Evolutionary conservation across 2,888 invertebrate species (phyloP).

Genomic region (Tricholauxania praeusta): DNA sequence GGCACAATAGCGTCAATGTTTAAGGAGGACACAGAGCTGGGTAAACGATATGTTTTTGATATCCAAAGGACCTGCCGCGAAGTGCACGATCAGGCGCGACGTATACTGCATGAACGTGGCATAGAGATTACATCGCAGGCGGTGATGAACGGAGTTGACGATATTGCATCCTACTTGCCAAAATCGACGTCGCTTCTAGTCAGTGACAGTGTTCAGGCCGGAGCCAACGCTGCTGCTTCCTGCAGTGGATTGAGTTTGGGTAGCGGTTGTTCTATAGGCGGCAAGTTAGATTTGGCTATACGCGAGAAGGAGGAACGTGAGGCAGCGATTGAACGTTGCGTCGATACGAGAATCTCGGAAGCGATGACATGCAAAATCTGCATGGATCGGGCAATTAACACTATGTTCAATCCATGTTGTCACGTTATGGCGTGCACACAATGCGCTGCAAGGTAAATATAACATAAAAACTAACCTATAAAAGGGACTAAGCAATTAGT

Average conservation of each 20-base stretch:
- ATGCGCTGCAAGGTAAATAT: constrained; percentile 76
- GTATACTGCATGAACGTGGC: constrained; percentile 76
- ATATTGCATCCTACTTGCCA: constrained; percentile 47
- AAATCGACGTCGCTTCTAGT: constrained; percentile 29
- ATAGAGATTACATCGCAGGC: constrained; percentile 54
- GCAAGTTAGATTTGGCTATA: constrained; percentile 63
- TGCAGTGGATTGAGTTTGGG: constrained; percentile 28
- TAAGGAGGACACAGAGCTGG: constrained; percentile 87
- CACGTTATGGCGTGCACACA: constrained; percentile 85
- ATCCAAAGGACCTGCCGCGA: constrained; percentile 89
- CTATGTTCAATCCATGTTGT: constrained; percentile 89
- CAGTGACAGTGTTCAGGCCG: constrained; percentile 14
- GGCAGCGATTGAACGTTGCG: constrained; percentile 65
- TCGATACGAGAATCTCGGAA: constrained; percentile 70
- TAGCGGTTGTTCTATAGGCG: constrained; percentile 53
- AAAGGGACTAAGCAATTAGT: no score
- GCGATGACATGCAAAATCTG: constrained; percentile 88
- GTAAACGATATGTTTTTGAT: constrained; percentile 92
- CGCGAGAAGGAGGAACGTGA: constrained; percentile 65
- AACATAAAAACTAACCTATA: not conserved
- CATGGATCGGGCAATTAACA: constrained; percentile 86
- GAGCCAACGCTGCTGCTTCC: constrained; percentile 35
- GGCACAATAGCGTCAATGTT: constrained; percentile 92
- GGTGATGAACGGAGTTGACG: constrained; percentile 47
- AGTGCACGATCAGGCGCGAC: constrained; percentile 88